Percentiles rank a stretch among this genome's conserved stretches.
Evolutionary conservation across 2,888 invertebrate genomes (phyloP).

Genomic region (Ichneumon xanthorius): DNA sequence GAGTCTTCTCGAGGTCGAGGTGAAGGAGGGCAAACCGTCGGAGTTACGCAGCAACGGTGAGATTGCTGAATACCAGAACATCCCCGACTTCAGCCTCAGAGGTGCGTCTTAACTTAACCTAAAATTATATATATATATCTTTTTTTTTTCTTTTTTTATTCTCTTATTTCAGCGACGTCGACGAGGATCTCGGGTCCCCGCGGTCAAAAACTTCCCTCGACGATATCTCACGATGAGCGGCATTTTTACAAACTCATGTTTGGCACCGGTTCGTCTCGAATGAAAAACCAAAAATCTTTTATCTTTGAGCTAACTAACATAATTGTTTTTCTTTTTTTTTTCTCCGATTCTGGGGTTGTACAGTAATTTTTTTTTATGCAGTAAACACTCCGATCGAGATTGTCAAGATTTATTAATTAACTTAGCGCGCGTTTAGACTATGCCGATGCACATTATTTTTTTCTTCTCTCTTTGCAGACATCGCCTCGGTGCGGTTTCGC

Average conservation of each 20-base stretch:
- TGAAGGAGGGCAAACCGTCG: slow-evolving; percentile 78
- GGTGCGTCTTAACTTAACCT: slow-evolving; percentile 63
- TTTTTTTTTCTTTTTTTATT: slow-evolving; percentile 37
- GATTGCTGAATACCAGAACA: slow-evolving; percentile 63
- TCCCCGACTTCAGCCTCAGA: slow-evolving; percentile 64
- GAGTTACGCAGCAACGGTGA: slow-evolving; percentile 79
- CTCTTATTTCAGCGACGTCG: slow-evolving; percentile 33
- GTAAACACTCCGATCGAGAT: background rate
- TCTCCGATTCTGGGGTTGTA: background rate
- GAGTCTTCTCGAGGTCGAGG: slow-evolving; percentile 82
- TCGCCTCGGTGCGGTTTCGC: slow-evolving; percentile 87
- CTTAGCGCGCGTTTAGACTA: background rate
- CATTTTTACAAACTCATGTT: slow-evolving; percentile 79
- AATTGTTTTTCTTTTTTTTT: background rate
- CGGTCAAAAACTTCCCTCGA: slow-evolving; percentile 22
- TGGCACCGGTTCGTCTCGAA: slow-evolving; percentile 76
- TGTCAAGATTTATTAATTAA: background rate
- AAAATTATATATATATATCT: background rate
- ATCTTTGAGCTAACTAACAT: background rate
- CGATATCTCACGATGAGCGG: slow-evolving; percentile 76
- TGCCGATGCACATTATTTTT: background rate
- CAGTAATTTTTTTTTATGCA: background rate
- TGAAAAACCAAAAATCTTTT: background rate
- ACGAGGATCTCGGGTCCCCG: slow-evolving; percentile 26
- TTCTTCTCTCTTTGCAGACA: slow-evolving; percentile 84